These are phyloP conservation scores for Eupsilia transversa DNA, from an alignment of 2,888 invertebrate genomes.

Conservation along the genomic window DNA sequence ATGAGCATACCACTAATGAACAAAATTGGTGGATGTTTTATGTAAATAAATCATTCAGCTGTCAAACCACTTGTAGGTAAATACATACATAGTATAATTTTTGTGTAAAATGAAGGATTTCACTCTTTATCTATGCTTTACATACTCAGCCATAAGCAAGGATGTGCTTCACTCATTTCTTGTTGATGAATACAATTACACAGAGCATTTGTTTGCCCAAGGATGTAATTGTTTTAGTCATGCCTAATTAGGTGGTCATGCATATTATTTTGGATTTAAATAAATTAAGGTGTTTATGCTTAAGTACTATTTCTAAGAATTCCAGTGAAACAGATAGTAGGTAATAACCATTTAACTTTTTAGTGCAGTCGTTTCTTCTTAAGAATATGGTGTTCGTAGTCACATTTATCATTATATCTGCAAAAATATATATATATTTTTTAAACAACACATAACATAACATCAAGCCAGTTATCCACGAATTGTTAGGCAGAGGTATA, in stretches of 20 bases:
- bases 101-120: constrained; percentile 26
- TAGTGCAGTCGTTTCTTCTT: neutral
- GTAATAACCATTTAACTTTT: neutral
- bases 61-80: too few relatives aligned
- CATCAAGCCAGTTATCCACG: neutral
- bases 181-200: constrained; percentile 17
- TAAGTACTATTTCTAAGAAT: neutral
- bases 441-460: neutral
- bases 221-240: constrained; percentile 45
- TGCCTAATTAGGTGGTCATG: constrained; percentile 31
- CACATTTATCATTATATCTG: neutral
- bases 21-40: too few relatives aligned
- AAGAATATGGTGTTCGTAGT: neutral
- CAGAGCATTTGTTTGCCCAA: constrained; percentile 28
- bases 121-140: constrained; percentile 4
- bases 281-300: constrained; percentile 37
- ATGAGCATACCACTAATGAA: neutral
- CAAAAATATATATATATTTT: neutral
- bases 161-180: constrained; percentile 16
- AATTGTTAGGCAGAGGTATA: neutral
- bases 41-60: too few relatives aligned
- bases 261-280: constrained; percentile 43
- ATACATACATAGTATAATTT: neutral
- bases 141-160: constrained; percentile 1
- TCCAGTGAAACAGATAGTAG: neutral